Evolutionary conservation across 2,113 vertebrate genomes (phyloP).

Genomic region (Pygoscelis antarcticus): DNA sequence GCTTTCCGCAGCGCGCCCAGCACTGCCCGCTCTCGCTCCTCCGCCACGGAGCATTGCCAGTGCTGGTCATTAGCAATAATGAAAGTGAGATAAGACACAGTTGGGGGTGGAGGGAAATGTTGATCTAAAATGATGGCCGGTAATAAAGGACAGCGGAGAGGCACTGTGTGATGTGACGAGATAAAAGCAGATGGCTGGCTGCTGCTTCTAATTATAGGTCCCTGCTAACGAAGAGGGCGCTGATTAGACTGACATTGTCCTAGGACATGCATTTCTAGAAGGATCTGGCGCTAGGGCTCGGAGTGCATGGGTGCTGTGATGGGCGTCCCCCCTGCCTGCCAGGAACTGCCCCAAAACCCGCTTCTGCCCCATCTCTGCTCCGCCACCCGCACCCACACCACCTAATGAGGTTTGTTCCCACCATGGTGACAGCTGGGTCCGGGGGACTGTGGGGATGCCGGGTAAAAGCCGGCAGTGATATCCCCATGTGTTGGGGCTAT

Average conservation of each 20-base stretch:
- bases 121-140: background rate
- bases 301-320: background rate
- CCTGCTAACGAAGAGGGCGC: background rate
- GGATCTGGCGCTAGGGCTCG: background rate
- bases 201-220: conserved; percentile 62
- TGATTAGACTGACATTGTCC: conserved; percentile 41
- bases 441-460: background rate
- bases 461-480: background rate
- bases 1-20: background rate
- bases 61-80: background rate
- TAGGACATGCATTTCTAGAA: background rate
- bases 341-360: background rate
- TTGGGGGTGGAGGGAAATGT: background rate
- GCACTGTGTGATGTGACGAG: background rate
- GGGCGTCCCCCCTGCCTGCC: background rate
- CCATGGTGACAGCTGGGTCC: fast-evolving
- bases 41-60: background rate
- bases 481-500: fast-evolving
- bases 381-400: background rate
- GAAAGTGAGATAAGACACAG: background rate
- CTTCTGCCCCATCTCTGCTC: background rate
- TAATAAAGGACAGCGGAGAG: background rate
- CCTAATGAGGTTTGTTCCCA: background rate
- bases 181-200: conserved; percentile 58
- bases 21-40: background rate